A percentile compares a stretch with the other conserved stretches of the same genome.
These are phyloP conservation scores for Lethrus apterus DNA, from an alignment of 1,140 invertebrate species.

Conservation along the genomic window DNA sequence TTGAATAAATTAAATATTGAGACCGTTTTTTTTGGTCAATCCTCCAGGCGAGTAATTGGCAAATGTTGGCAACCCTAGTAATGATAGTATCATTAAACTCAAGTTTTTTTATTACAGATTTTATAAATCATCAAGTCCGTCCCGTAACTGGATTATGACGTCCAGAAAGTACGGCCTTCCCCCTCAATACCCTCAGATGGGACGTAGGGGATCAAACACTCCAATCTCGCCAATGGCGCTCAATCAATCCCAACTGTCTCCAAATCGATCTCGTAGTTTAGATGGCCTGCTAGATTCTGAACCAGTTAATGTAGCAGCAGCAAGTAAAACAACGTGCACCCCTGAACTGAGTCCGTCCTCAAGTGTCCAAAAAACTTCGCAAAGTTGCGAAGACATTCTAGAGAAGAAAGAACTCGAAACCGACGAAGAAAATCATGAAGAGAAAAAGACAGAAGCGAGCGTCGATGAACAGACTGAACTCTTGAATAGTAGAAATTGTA, in stretches of 20 bases:
- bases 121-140: slow-evolving; percentile 57
- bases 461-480: slow-evolving; percentile 9
- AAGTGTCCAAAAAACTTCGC: slow-evolving; percentile 33
- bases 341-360: slow-evolving; percentile 34
- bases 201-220: slow-evolving; percentile 35
- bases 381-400: slow-evolving; percentile 41
- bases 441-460: not conserved
- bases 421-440: not conserved
- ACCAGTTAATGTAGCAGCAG: slow-evolving; percentile 20
- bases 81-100: too few species aligned
- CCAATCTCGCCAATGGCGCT: slow-evolving; percentile 28
- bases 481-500: slow-evolving; percentile 10
- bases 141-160: slow-evolving; percentile 47
- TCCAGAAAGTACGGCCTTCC: slow-evolving; percentile 36
- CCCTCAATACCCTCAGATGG: slow-evolving; percentile 29
- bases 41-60: too few species aligned
- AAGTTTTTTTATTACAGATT: slow-evolving; percentile 42
- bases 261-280: slow-evolving; percentile 56
- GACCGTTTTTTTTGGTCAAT: too few species aligned
- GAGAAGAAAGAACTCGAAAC: slow-evolving; percentile 14
- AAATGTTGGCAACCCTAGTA: too few species aligned
- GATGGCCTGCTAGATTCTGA: slow-evolving; percentile 51
- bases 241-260: slow-evolving; percentile 26
- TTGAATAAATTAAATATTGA: too few species aligned
- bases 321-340: slow-evolving; percentile 18